These are phyloP conservation scores for Symphodus melops DNA, from an alignment of 2,113 vertebrate genomes.

Conservation along the genomic window DNA sequence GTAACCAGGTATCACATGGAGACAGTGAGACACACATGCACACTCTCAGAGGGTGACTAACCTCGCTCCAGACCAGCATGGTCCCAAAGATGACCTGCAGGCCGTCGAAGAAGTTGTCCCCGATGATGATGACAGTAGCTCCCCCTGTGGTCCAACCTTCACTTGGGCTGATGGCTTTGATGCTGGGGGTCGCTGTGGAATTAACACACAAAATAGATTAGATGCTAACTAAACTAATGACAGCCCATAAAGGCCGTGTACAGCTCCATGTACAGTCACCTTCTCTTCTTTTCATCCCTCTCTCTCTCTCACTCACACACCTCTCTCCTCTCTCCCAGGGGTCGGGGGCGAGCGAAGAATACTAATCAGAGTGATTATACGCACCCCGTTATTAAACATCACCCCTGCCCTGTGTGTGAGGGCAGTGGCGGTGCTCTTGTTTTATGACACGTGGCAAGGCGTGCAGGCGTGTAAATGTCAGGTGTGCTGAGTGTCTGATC, in stretches of 20 bases:
- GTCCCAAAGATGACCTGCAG: constrained; percentile 99
- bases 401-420: constrained; percentile 93
- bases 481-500: constrained; percentile 93
- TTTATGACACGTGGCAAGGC: constrained; percentile 92
- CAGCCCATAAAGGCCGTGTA: constrained; percentile 49
- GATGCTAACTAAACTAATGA: constrained; percentile 53
- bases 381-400: constrained; percentile 98
- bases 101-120: constrained; percentile 99
- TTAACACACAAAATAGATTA: constrained; percentile 57
- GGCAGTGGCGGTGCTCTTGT: constrained; percentile 91
- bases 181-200: constrained; percentile 89
- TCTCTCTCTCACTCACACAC: constrained; percentile 76
- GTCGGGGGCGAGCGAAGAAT: constrained; percentile 91
- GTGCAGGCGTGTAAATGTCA: constrained; percentile 96
- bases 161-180: constrained; percentile 99
- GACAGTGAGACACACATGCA: background rate
- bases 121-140: constrained; percentile 98
- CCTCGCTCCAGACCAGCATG: constrained; percentile 99
- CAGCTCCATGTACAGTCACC: constrained; percentile 74
- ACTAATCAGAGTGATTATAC: constrained; percentile 99
- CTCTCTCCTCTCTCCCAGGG: constrained; percentile 87
- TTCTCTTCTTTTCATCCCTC: constrained; percentile 1
- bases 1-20: no score
- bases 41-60: constrained; percentile 73
- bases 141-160: constrained; percentile 99